phyloP scores from a whole-genome alignment of 2,888 invertebrate species.

The Lagria hirta region DNA sequence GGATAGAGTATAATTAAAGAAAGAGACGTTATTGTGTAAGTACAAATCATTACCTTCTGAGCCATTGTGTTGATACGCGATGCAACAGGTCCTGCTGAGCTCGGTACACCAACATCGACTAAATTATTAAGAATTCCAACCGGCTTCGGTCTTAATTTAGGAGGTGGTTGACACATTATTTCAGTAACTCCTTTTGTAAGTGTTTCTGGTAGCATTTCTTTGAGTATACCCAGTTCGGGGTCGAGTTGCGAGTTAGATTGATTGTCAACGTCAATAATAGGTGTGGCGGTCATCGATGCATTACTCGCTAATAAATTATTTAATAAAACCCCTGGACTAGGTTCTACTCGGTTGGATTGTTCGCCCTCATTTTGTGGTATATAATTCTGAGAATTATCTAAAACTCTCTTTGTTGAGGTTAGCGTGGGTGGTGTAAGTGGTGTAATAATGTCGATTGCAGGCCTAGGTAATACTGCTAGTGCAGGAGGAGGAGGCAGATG shows the following conservation, averaged over 20 bases:
- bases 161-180: constrained; percentile 47
- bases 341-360: background rate
- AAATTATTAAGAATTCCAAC: constrained; percentile 53
- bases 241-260: constrained; percentile 25
- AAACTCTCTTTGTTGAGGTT: constrained; percentile 19
- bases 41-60: constrained; percentile 51
- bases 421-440: background rate
- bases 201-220: constrained; percentile 42
- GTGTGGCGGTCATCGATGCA: constrained; percentile 2
- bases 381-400: constrained; percentile 42
- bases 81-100: constrained; percentile 47
- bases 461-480: constrained; percentile 16
- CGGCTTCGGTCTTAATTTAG: constrained; percentile 55
- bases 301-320: constrained; percentile 11
- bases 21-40: constrained; percentile 8
- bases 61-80: constrained; percentile 49
- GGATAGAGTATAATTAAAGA: background rate
- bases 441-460: background rate
- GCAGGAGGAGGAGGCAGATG: constrained; percentile 23
- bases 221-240: constrained; percentile 40
- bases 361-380: constrained; percentile 41
- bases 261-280: constrained; percentile 17
- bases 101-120: constrained; percentile 44
- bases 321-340: constrained; percentile 6
- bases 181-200: constrained; percentile 45